Base-by-base conservation (phyloP, 2,888 invertebrate genomes). In the Pristionchus maxplancki region DNA sequence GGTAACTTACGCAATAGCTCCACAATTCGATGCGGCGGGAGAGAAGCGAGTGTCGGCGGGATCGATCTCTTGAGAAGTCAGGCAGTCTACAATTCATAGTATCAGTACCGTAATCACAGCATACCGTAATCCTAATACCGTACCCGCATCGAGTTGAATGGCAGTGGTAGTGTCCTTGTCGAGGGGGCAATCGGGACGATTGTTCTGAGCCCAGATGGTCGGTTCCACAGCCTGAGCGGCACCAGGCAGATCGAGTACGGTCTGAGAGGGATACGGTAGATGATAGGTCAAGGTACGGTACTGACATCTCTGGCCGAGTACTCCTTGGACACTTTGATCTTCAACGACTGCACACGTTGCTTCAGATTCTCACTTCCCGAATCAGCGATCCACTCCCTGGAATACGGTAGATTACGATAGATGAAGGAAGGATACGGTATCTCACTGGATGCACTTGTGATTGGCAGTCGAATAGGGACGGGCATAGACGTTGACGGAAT, bases 291-390 rank as follows among this genome's bases (percentile, higher is more conserved):
- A 15, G 44, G 44, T 11, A 44, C n/a, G 44, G 44, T 44, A 24
- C 78, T 78, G 40, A 78, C 78, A 78, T 78, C 78, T 78, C 78
- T 78, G 78, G 78, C 78, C 44, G 78, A 78, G 44, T 78, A 78
- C 0, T 78, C 78, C 44, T 78, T 78, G 78, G 44, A 44, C n/a
- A 78, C 78, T 37, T 78, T 78, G 78, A 78, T 78, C 44, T 24
- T 44, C n/a, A 78, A n/a, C 9, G 78, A 78, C 44, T 78, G 78
- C 40, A 78, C 44, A 11, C 44, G 40, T 44, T 78, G 78, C 78
- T 78, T 78, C n/a, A 78, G 78, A 44, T 78, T 78, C 78, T 78
- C 78, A 40, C 34, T 78, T 31, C 78, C 78, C 37, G 40, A 40
- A 37, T 40, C 28, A 44, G 78, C 40, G 78, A 78, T 78, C 78